These are phyloP conservation scores for Cololabis saira DNA, from an alignment of 2,113 vertebrate species.

Conservation along the genomic window DNA sequence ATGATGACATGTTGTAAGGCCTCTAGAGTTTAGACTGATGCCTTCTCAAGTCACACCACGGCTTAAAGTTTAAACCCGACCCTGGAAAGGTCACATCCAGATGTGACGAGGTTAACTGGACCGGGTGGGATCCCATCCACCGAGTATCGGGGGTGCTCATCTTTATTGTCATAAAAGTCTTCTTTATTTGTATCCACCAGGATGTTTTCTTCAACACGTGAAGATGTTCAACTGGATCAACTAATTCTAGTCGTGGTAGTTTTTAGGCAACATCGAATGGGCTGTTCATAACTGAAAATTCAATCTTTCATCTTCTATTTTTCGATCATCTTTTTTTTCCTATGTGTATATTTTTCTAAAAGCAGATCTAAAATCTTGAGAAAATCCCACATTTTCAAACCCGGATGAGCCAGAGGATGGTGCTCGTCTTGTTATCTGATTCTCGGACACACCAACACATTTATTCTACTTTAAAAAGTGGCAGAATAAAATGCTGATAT, in stretches of 20 bases:
- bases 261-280: constrained; percentile 31
- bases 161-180: constrained; percentile 6
- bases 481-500: constrained; percentile 43
- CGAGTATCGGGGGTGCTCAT: constrained; percentile 14
- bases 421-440: constrained; percentile 41
- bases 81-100: constrained; percentile 23
- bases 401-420: constrained; percentile 28
- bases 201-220: constrained; percentile 50
- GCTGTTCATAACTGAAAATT: constrained; percentile 31
- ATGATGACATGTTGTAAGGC: constrained; percentile 49
- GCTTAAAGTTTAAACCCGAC: constrained; percentile 1
- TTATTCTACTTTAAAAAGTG: constrained; percentile 39
- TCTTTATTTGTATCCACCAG: constrained; percentile 23
- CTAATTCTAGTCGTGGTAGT: constrained; percentile 44
- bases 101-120: constrained; percentile 39
- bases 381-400: constrained; percentile 11
- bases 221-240: constrained; percentile 36
- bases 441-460: constrained; percentile 45
- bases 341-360: constrained; percentile 14
- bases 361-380: constrained; percentile 16
- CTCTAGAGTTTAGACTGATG: constrained; percentile 55
- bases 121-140: constrained; percentile 43
- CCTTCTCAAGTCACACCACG: constrained; percentile 22
- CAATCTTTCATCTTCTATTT: neutral
- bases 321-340: neutral